phyloP scores from a whole-genome alignment of 1,140 invertebrate species.

The Coboldia fuscipes region DNA sequence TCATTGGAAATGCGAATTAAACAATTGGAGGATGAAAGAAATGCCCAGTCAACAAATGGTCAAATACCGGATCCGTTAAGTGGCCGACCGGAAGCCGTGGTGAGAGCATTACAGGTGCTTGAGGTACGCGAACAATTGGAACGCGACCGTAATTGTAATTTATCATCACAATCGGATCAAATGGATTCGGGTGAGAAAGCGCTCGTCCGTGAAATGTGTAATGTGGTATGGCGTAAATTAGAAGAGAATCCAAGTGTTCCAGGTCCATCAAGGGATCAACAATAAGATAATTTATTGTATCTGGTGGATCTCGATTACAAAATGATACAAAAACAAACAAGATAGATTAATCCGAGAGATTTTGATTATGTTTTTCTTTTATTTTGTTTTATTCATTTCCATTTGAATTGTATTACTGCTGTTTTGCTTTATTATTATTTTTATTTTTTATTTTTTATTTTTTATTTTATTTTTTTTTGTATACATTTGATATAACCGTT shows the following conservation, averaged over 20 bases:
- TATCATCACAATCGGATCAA: conserved; percentile 26
- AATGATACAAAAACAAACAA: too few relatives aligned
- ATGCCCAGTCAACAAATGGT: conserved; percentile 12
- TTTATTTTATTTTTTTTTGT: too few relatives aligned
- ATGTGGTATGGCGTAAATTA: conserved; percentile 48
- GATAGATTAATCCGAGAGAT: too few relatives aligned
- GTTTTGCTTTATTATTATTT: too few relatives aligned
- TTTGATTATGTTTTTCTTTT: too few relatives aligned
- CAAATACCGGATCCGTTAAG: conserved; percentile 21
- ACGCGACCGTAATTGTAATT: conserved; percentile 22
- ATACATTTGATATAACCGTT: too few relatives aligned
- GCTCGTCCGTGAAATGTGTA: conserved; percentile 88
- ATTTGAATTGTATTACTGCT: too few relatives aligned
- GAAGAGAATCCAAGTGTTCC: conserved; percentile 25
- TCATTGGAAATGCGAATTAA: conserved; percentile 49
- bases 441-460: too few relatives aligned
- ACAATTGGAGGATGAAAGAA: conserved; percentile 25
- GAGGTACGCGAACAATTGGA: conserved; percentile 79
- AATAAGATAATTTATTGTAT: too few relatives aligned
- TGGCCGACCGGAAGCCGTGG: conserved; percentile 67
- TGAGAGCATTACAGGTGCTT: conserved; percentile 71
- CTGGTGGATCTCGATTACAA: too few relatives aligned
- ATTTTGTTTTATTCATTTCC: too few relatives aligned
- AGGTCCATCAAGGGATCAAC: too few relatives aligned
- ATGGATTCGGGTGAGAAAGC: conserved; percentile 83